Evolutionary conservation across 2,797 vertebrate genomes (phyloP).

Genomic region (Alosa sapidissima): DNA sequence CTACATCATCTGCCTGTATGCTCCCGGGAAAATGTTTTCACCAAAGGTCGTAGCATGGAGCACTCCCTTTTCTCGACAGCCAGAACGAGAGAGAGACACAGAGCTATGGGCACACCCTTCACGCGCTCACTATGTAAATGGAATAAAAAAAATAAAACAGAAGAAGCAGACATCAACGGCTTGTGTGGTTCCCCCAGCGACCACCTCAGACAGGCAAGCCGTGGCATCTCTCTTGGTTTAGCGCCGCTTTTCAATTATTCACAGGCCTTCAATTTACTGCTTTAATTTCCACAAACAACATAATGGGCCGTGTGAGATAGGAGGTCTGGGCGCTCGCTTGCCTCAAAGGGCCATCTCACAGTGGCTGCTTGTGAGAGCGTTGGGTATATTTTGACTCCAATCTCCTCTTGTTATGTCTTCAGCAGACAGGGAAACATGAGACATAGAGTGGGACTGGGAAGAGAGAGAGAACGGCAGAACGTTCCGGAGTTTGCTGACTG

Average conservation of each 20-base stretch:
- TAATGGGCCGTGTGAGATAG: slow-evolving; percentile 26
- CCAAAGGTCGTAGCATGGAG: not conserved
- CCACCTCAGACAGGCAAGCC: not conserved
- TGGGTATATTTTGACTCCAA: slow-evolving; percentile 76
- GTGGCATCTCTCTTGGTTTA: slow-evolving; percentile 50
- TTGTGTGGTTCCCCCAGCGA: not conserved
- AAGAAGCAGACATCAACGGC: not conserved
- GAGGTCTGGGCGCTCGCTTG: slow-evolving; percentile 60
- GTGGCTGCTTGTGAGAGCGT: slow-evolving; percentile 56
- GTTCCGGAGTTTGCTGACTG: not conserved
- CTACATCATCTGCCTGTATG: not conserved
- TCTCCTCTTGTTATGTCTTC: slow-evolving; percentile 66
- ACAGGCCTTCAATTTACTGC: slow-evolving; percentile 72
- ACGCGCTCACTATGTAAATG: not conserved
- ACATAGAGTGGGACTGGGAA: slow-evolving; percentile 30
- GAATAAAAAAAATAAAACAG: not conserved
- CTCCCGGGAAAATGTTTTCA: not conserved
- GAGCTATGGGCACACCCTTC: not conserved
- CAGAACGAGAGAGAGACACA: not conserved
- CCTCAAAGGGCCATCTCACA: slow-evolving; percentile 67
- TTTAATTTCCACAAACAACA: slow-evolving; percentile 66
- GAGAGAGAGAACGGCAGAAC: not conserved
- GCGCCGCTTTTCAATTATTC: slow-evolving; percentile 70
- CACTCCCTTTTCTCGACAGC: not conserved
- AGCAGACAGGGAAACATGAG: slow-evolving; percentile 4